Evolutionary conservation across 1,140 invertebrate genomes (phyloP).

Genomic region (Aphaenogaster rudis): DNA sequence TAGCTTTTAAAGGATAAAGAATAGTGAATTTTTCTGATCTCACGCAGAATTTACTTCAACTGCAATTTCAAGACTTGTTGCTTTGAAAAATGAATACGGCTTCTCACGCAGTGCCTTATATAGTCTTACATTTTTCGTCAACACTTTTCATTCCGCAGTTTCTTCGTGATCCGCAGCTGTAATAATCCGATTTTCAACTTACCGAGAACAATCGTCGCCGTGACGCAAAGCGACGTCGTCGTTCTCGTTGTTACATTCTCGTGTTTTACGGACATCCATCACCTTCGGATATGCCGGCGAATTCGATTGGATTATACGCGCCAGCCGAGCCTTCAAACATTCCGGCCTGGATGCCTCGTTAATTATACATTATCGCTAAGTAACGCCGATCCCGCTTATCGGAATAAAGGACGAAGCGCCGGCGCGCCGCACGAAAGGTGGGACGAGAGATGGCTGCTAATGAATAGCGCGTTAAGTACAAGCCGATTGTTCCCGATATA

Average conservation of each 20-base stretch:
- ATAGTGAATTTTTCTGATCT: conserved; percentile 28
- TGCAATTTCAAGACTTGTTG: conserved; percentile 48
- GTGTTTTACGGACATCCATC: conserved; percentile 52
- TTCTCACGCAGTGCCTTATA: not conserved
- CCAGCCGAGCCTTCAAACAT: conserved; percentile 54
- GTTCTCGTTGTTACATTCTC: conserved; percentile 30
- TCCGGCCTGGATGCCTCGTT: conserved; percentile 47
- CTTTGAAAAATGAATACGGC: conserved; percentile 48
- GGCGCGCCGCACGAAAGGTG: conserved; percentile 22
- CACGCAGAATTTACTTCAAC: conserved; percentile 25
- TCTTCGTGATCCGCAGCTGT: conserved; percentile 10
- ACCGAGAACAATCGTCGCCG: not conserved
- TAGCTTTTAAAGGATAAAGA: not conserved
- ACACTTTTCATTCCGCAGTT: not conserved
- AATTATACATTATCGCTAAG: conserved; percentile 63
- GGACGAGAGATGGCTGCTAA: conserved; percentile 29
- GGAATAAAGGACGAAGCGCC: conserved; percentile 47
- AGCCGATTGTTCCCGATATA: conserved; percentile 59
- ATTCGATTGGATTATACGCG: conserved; percentile 57
- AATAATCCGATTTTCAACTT: conserved; percentile 29
- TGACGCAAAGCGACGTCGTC: not conserved
- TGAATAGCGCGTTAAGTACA: conserved; percentile 47
- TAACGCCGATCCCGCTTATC: conserved; percentile 55
- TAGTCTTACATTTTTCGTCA: conserved; percentile 29
- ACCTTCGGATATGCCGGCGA: conserved; percentile 31